A percentile compares a stretch with the other conserved stretches of the same genome.
These are phyloP conservation scores for Amphilophus citrinellus DNA, from an alignment of 2,113 vertebrate species.

Conservation along the genomic window DNA sequence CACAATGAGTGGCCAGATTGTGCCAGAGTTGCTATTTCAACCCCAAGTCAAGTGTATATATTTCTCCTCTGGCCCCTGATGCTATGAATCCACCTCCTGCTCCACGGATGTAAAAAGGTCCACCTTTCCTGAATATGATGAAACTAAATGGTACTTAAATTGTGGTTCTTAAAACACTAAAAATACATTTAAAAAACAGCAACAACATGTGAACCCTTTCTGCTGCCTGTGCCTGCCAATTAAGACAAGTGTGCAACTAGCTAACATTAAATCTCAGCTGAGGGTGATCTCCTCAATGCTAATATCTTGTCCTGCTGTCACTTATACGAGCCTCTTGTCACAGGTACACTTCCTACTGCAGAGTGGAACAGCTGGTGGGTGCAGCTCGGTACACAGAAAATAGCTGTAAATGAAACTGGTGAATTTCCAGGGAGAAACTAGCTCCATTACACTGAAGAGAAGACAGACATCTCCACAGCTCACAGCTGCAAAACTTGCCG, in stretches of 20 bases:
- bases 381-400: neutral
- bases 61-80: too few species aligned
- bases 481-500: neutral
- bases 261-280: neutral
- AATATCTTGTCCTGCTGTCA: neutral
- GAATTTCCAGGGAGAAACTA: neutral
- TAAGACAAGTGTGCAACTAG: neutral
- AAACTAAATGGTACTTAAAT: neutral
- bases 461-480: neutral
- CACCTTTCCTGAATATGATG: neutral
- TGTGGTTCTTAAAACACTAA: neutral
- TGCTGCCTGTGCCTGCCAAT: rapidly evolving
- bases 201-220: neutral
- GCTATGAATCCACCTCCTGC: neutral
- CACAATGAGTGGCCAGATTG: rapidly evolving
- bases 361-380: neutral
- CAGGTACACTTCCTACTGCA: neutral
- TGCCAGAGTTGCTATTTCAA: neutral
- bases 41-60: neutral
- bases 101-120: neutral
- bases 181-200: neutral
- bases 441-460: too few species aligned
- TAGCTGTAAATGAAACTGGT: neutral
- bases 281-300: neutral
- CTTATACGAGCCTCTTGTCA: neutral